phyloP scores from a whole-genome alignment of 2,888 invertebrate genomes.

The Eumacrocentrus americanus region DNA sequence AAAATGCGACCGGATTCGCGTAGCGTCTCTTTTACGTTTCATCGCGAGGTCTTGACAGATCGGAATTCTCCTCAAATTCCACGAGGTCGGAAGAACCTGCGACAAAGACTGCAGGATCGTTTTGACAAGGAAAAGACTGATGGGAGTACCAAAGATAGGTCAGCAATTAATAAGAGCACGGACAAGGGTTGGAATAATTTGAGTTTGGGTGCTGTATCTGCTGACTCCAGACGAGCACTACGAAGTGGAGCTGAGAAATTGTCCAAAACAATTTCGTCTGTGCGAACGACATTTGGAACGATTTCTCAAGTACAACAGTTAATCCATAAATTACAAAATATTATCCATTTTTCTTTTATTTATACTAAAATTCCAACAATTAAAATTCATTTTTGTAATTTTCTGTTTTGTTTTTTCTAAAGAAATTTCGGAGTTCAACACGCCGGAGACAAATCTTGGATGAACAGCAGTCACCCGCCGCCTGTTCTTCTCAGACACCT shows the following conservation, averaged over 20 bases:
- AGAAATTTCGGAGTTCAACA: conserved; percentile 66
- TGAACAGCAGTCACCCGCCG: conserved; percentile 63
- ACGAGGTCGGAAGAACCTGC: conserved; percentile 45
- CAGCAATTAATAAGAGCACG: conserved; percentile 38
- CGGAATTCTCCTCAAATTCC: conserved; percentile 44
- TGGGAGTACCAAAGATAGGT: conserved; percentile 35
- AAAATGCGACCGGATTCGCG: conserved; percentile 58
- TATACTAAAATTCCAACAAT: not conserved
- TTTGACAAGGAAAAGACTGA: conserved; percentile 53
- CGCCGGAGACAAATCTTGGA: conserved; percentile 65
- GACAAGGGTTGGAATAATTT: conserved; percentile 56
- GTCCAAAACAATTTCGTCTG: conserved; percentile 70
- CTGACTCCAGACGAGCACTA: conserved; percentile 70
- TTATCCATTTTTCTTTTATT: not conserved
- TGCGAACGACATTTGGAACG: conserved; percentile 71
- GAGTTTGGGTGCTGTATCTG: conserved; percentile 60
- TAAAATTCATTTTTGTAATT: conserved; percentile 3
- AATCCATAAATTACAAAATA: not conserved
- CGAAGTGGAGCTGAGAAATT: conserved; percentile 73
- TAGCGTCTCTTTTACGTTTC: conserved; percentile 58
- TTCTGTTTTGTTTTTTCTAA: conserved; percentile 31
- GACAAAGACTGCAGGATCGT: conserved; percentile 56
- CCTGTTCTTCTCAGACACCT: conserved; percentile 60
- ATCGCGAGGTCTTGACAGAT: conserved; percentile 50
- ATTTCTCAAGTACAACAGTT: conserved; percentile 67